Evolutionary conservation across 2,888 invertebrate species (phyloP), one percentile per base, ranked within the genome.

Genomic region (Ypsolopha sequella): DNA sequence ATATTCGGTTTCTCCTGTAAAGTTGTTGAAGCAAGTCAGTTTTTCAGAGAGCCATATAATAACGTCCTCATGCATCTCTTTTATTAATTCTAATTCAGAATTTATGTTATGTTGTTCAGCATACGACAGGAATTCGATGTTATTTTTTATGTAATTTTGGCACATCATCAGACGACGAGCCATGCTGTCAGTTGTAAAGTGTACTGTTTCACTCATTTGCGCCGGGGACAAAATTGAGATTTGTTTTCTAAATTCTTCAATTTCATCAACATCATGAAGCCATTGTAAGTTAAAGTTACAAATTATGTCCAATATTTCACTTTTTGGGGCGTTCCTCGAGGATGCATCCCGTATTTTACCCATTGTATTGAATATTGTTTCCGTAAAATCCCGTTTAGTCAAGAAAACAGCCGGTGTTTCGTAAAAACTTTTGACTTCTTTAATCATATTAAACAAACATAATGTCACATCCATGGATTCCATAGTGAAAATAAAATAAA

Each of bases 281-380:
- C 86, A 86, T 58, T 76, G 70, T 45, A 85, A 61, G 60, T 86
- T 82, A 59, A 70, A 76, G 52, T 84, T 81, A 14, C 79, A 72
- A 54, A 86, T 68, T 6, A 57, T 54, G 56, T 84, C 77, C 41
- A 75, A 69, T 14, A 77, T 54, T 9, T 35, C 51, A 33, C 51
- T 47, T 14, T 52, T 54, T 1, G 53, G 33, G 52, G 62, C 58
- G 36, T 58, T 61, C 2, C 61, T 62, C 53, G 61, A 58, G 39
- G 82, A 56, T 41, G 69, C 66, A 41, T 60, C 53, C 35, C 74
- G 71, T 52, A 85, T 64, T 8, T 56, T 59, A 51, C 84, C 80
- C 65, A 82, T 60, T 1, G 68, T 55, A 54, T 78, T 73, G 53
- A 85, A 84, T 50, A 81, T 60, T 52, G 48, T 54, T 53, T 80